Conservation (phyloP, 2,888 invertebrate species). For the Orchesella flavescens region DNA sequence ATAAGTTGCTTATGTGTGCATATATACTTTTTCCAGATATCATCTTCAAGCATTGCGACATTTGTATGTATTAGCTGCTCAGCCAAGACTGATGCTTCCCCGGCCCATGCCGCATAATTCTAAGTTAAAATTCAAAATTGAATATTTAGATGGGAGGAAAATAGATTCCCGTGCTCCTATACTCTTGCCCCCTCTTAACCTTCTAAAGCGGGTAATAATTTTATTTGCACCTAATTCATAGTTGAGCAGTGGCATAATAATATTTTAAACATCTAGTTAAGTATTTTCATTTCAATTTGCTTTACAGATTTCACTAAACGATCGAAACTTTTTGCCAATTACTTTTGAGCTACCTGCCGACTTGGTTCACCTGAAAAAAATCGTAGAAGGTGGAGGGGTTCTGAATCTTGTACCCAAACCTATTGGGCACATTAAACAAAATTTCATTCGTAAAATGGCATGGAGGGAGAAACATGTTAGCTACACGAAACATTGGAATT, state of each 20-base stretch:
- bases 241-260: not conserved
- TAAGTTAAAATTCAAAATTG: constrained; percentile 65
- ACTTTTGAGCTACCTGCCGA: constrained; percentile 69
- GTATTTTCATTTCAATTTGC: not conserved
- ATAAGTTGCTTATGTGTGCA: not conserved
- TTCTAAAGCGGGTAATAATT: constrained; percentile 66
- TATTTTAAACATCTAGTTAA: not conserved
- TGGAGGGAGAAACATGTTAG: constrained; percentile 70
- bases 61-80: constrained; percentile 94
- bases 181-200: constrained; percentile 70
- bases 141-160: constrained; percentile 68
- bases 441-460: constrained; percentile 69
- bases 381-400: constrained; percentile 69
- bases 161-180: constrained; percentile 66
- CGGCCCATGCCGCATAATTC: constrained; percentile 67
- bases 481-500: not conserved
- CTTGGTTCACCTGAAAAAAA: constrained; percentile 63
- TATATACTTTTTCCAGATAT: constrained; percentile 79
- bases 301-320: constrained; percentile 63
- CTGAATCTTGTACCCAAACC: constrained; percentile 67
- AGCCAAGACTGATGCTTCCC: constrained; percentile 90
- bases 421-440: constrained; percentile 57
- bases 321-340: constrained; percentile 61
- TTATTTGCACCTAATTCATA: no score
- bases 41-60: constrained; percentile 98